Conservation (phyloP, 2,113 vertebrate genomes). For the Hepsetus odoe region DNA sequence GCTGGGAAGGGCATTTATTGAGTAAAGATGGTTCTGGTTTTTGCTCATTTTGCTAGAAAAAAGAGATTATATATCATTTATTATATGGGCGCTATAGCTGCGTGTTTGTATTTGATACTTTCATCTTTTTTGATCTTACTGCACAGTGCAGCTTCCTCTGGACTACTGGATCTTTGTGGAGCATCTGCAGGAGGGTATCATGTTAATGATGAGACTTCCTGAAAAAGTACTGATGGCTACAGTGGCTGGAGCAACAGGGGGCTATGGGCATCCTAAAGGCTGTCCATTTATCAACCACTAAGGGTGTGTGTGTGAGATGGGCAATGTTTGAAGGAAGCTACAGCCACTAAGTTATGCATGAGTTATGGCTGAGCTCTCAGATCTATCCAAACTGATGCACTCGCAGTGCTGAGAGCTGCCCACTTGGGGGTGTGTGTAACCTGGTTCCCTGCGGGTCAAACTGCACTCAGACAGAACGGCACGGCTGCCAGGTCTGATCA, state of each 20-base stretch:
- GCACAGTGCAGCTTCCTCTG: not conserved
- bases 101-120: too few species aligned
- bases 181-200: not conserved
- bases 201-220: not conserved
- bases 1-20: too few species aligned
- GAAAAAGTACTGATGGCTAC: not conserved
- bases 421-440: conserved; percentile 3
- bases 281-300: not conserved
- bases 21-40: too few species aligned
- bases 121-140: too few species aligned
- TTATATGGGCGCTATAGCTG: too few species aligned
- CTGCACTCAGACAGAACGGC: not conserved
- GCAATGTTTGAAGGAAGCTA: not conserved
- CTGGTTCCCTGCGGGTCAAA: not conserved
- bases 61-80: too few species aligned
- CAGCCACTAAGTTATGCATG: not conserved
- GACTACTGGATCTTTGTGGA: not conserved
- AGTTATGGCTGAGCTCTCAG: not conserved
- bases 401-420: not conserved
- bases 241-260: not conserved
- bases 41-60: too few species aligned
- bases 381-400: not conserved
- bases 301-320: not conserved
- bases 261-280: not conserved
- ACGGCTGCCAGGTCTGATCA: not conserved